Base-by-base conservation (phyloP, 2,888 invertebrate species). In the Platerodrilus igneus region DNA sequence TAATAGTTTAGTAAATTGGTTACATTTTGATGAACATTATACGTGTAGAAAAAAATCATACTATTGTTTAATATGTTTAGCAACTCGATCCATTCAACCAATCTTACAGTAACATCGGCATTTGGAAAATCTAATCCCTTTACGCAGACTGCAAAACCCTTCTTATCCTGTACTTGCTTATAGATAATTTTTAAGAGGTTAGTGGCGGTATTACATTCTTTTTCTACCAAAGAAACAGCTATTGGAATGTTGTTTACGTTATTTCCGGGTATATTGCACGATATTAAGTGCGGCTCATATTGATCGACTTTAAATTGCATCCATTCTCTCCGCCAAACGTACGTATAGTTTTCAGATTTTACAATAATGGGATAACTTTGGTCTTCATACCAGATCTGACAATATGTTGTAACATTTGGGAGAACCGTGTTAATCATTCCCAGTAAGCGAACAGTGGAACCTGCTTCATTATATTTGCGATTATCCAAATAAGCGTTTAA, bases 51-150 rank as follows among this genome's bases (percentile, higher is more conserved):
- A 67, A 84, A 89, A 18, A 92, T 80, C 63, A 89, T 89, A 57
- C 88, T 83, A 0, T 88, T 91, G 3, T 92, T 93, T 31, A 92
- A 72, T 22, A 88, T 71, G 8, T 77, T 77, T 13, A 92, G 70
- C 45, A 89, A 72, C 64, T 93, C 92, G 56, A 93, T 82, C 93
- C 93, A 94, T 65, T 94, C 93, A 28, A 90, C 80, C 13, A 93
- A 71, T 1, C 88, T 76, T 10, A 86, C 83, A 3, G 88, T 88
- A 2, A 90, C 68, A 65, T 91, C 91, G 56, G 86, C 86, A 66
- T 88, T 83, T 2, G 86, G 74, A 59, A 92, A 93, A 66, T 91
- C 90, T 31, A 94, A 71, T 0, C 93, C 93, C 64, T 91, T 91
- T 10, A 91, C 90, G 64, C 91, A 91, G 2, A 91, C 89, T 2